Evolutionary conservation across 2,797 vertebrate genomes (phyloP).

Genomic region (Clamator glandarius): DNA sequence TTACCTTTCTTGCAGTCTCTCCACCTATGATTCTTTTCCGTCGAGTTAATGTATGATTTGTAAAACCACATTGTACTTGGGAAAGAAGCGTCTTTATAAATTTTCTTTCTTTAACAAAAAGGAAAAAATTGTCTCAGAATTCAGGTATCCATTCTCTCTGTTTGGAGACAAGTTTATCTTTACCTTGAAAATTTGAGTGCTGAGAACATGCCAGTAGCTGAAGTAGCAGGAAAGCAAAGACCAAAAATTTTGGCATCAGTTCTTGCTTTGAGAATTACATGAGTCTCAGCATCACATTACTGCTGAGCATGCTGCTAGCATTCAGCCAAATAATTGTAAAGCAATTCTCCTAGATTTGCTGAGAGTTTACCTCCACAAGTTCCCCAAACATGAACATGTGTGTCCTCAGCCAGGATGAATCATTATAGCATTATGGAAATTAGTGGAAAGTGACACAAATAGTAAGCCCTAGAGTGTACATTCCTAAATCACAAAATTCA

Average conservation of each 20-base stretch:
- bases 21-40: constrained; percentile 77
- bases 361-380: background rate
- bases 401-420: background rate
- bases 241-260: background rate
- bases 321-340: background rate
- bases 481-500: background rate
- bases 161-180: background rate
- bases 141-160: background rate
- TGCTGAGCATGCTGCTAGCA: background rate
- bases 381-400: background rate
- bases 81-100: constrained; percentile 64
- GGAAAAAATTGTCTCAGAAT: constrained; percentile 27
- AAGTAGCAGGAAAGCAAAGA: background rate
- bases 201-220: background rate
- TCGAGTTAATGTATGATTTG: constrained; percentile 47
- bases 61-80: constrained; percentile 81
- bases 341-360: background rate
- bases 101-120: constrained; percentile 79
- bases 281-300: background rate
- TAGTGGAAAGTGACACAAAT: background rate
- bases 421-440: background rate
- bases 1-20: constrained; percentile 73
- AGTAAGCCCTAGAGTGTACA: background rate
- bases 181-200: background rate
- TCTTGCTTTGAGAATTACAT: background rate